Percentiles rank a stretch among this genome's conserved stretches.
These are phyloP conservation scores for Portunus trituberculatus DNA, from an alignment of 1,140 invertebrate genomes.

Conservation along the genomic window DNA sequence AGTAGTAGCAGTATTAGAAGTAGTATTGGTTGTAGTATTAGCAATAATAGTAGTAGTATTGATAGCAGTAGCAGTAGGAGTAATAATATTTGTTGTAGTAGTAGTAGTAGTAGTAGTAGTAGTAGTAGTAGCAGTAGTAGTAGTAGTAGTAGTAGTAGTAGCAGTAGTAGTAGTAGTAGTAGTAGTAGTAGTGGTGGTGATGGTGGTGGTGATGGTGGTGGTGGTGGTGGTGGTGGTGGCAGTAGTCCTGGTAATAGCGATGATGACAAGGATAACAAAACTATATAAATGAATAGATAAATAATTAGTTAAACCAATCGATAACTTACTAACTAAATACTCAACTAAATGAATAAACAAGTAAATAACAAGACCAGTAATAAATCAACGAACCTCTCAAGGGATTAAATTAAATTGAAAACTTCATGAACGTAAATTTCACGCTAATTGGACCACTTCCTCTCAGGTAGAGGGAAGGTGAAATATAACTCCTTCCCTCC, in stretches of 20 bases:
- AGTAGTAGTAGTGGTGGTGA: no score
- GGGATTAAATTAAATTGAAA: background rate
- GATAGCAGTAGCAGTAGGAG: no score
- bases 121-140: no score
- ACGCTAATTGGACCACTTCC: slow-evolving; percentile 20
- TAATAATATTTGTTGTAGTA: no score
- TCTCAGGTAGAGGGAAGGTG: background rate
- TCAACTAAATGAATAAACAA: background rate
- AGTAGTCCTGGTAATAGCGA: background rate
- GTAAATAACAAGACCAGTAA: background rate
- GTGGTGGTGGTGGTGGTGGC: background rate
- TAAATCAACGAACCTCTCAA: background rate
- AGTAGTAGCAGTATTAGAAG: background rate
- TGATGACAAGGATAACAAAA: background rate
- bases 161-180: no score
- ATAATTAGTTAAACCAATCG: no score
- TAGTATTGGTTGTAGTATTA: no score
- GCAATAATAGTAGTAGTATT: no score
- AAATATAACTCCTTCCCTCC: slow-evolving; percentile 21
- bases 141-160: no score
- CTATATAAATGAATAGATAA: background rate
- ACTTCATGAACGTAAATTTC: slow-evolving; percentile 5
- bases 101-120: background rate
- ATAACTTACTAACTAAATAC: background rate
- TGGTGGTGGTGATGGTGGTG: no score